Evolutionary conservation across 2,888 invertebrate species (phyloP).

Genomic region (Epistrophe eligans): DNA sequence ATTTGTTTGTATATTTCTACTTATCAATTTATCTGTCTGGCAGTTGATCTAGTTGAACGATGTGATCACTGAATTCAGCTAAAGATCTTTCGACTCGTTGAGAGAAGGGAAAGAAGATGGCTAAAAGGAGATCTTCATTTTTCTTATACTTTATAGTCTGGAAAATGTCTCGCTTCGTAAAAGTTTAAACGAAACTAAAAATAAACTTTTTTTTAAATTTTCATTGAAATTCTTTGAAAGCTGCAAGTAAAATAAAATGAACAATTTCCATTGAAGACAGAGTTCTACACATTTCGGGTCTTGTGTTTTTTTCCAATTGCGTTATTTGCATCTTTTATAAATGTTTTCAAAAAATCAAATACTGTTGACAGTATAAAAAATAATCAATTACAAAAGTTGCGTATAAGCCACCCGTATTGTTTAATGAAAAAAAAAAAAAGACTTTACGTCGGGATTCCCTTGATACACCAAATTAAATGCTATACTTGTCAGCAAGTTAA

Average conservation of each 20-base stretch:
- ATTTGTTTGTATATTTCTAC: not conserved
- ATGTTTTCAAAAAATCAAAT: not conserved
- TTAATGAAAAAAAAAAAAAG: not conserved
- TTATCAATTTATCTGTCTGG: not conserved
- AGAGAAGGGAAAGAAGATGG: no score
- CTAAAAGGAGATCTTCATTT: no score
- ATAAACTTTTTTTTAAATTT: not conserved
- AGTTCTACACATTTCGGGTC: not conserved
- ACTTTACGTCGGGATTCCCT: not conserved
- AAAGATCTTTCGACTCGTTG: no score
- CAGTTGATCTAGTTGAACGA: not conserved
- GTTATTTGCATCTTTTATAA: not conserved
- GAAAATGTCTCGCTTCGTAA: not conserved
- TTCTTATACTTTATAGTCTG: no score
- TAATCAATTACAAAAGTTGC: constrained; percentile 5
- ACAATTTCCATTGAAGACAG: not conserved
- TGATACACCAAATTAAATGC: not conserved
- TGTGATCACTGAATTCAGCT: no score
- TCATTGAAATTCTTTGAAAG: not conserved
- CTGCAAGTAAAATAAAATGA: not conserved
- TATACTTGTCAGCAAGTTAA: constrained; percentile 15
- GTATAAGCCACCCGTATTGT: not conserved
- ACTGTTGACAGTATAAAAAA: constrained; percentile 1
- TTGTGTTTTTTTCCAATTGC: not conserved
- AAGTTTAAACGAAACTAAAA: not conserved